Conservation (phyloP, 1,140 invertebrate genomes). For the Paracyclopina nana region DNA sequence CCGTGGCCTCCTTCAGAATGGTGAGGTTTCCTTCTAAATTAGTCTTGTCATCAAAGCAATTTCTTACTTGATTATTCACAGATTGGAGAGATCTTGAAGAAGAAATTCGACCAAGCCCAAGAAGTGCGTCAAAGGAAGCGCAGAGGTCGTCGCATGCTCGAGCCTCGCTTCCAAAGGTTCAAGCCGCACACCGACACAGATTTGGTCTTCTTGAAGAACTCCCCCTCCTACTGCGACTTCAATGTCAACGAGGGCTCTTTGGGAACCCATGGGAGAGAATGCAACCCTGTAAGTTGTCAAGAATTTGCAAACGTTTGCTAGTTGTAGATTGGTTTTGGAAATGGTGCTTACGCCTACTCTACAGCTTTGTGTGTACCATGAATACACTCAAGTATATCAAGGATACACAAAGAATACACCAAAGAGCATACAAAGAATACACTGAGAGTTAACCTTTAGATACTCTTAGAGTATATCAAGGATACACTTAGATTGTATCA, state of each 20-base stretch:
- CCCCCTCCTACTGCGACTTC: slow-evolving; percentile 62
- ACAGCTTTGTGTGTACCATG: no score
- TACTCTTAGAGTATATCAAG: no score
- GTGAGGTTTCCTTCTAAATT: slow-evolving; percentile 22
- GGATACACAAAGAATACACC: no score
- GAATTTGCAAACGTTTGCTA: no score
- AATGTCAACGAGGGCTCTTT: slow-evolving; percentile 50
- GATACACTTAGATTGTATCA: no score
- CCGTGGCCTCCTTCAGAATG: slow-evolving; percentile 30
- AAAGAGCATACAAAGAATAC: no score
- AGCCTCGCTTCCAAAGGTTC: slow-evolving; percentile 22
- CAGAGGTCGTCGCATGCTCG: slow-evolving; percentile 22
- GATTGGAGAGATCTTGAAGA: slow-evolving; percentile 26
- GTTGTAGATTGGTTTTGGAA: no score
- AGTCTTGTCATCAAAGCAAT: neutral
- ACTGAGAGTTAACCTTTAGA: no score
- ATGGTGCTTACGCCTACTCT: no score
- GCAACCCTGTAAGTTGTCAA: slow-evolving; percentile 55
- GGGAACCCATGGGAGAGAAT: slow-evolving; percentile 60
- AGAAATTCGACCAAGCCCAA: slow-evolving; percentile 28
- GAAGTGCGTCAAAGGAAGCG: slow-evolving; percentile 24
- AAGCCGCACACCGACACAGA: slow-evolving; percentile 31
- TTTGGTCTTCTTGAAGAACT: slow-evolving; percentile 58
- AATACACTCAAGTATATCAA: no score
- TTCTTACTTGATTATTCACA: slow-evolving; percentile 19